Conservation (phyloP, 2,113 vertebrate species). For the Pao palembangensis region DNA sequence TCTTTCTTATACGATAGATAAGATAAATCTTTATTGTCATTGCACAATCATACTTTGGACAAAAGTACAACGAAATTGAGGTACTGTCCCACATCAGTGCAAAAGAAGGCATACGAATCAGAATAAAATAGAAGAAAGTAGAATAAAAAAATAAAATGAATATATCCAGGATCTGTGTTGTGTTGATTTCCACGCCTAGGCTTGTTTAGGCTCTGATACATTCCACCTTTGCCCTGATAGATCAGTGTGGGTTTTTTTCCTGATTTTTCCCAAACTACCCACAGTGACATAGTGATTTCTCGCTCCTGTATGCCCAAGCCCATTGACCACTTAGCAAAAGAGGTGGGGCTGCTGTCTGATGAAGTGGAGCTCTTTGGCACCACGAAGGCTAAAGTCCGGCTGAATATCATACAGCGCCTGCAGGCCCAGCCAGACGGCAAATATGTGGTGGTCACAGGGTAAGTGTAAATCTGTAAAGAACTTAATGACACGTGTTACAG, state of each 20-base stretch:
- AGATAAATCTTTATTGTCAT: no score
- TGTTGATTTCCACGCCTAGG: not conserved
- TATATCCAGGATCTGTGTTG: no score
- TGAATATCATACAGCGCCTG: constrained; percentile 82
- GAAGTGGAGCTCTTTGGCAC: constrained; percentile 92
- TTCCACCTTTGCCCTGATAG: not conserved
- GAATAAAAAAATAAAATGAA: no score
- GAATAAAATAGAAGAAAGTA: no score
- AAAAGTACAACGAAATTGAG: no score
- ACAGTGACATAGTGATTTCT: constrained; percentile 92
- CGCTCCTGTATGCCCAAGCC: constrained; percentile 84
- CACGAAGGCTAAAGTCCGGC: constrained; percentile 91
- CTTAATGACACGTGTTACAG: no score
- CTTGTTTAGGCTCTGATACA: not conserved
- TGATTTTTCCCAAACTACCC: not conserved
- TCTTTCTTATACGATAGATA: no score
- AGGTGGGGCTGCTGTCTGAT: constrained; percentile 85
- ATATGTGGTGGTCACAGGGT: constrained; percentile 98
- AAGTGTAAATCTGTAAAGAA: constrained; percentile 24
- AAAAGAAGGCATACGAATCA: no score
- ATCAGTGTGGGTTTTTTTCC: not conserved
- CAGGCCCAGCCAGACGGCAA: constrained; percentile 84
- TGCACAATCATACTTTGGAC: no score
- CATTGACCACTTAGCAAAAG: constrained; percentile 79
- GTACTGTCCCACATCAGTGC: no score